These are phyloP conservation scores for Drosophila neonasuta DNA, from an alignment of 2,888 invertebrate species.

Conservation along the genomic window DNA sequence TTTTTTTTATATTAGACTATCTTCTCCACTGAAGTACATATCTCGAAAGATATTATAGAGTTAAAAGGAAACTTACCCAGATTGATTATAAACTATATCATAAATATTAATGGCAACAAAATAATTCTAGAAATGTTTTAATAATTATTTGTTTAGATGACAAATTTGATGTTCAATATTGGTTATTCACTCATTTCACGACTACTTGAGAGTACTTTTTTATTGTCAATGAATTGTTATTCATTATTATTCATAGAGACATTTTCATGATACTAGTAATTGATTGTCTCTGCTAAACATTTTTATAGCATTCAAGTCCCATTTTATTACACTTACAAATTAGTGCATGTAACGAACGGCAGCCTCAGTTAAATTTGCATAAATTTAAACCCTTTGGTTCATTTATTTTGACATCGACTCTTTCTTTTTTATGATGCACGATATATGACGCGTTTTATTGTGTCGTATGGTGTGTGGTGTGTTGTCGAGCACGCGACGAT, in stretches of 20 bases:
- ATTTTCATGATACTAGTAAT: slow-evolving; percentile 17
- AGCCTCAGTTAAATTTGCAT: slow-evolving; percentile 32
- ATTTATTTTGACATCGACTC: slow-evolving; percentile 33
- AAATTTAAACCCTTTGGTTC: slow-evolving; percentile 32
- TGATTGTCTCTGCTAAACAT: slow-evolving; percentile 8
- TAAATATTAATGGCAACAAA: neutral
- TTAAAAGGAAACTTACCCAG: slow-evolving; percentile 26
- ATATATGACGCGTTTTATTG: slow-evolving; percentile 27
- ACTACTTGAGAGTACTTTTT: slow-evolving; percentile 10
- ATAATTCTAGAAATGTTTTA: neutral
- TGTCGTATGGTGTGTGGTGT: slow-evolving; percentile 41
- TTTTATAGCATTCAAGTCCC: slow-evolving; percentile 15
- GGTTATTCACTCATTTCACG: slow-evolving; percentile 39
- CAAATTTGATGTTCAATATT: slow-evolving; percentile 5
- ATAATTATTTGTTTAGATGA: neutral
- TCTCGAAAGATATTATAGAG: neutral
- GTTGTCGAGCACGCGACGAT: slow-evolving; percentile 62
- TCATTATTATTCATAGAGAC: slow-evolving; percentile 17
- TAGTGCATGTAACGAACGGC: slow-evolving; percentile 26
- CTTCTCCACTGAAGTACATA: no score
- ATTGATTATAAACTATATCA: neutral
- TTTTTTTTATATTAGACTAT: no score
- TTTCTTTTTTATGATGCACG: slow-evolving; percentile 24
- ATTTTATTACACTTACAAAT: slow-evolving; percentile 48
- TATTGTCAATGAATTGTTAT: slow-evolving; percentile 15